A percentile compares a stretch with the other conserved stretches of the same genome.
These are phyloP conservation scores for Danio choprae DNA, from an alignment of 2,797 vertebrate genomes.

Conservation along the genomic window DNA sequence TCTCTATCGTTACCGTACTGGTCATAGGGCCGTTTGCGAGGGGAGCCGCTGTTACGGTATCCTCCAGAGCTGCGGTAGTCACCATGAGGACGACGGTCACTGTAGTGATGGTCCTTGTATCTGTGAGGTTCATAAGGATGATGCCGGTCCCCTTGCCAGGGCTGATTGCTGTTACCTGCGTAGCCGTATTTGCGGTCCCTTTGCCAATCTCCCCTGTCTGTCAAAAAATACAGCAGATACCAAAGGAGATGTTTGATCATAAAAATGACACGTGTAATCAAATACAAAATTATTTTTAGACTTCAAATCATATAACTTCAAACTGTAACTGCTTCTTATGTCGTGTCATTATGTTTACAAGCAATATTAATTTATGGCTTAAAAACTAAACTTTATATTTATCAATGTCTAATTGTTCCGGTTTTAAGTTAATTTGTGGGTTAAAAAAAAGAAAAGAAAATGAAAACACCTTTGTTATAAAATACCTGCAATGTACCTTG, in stretches of 20 bases:
- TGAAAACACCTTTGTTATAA: no score
- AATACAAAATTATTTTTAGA: no score
- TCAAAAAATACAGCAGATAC: neutral
- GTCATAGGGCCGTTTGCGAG: constrained; percentile 91
- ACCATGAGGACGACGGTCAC: constrained; percentile 85
- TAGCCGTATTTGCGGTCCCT: constrained; percentile 95
- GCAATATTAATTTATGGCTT: no score
- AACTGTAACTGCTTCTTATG: no score
- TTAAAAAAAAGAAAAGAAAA: no score
- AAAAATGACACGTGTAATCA: no score
- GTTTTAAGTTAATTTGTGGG: no score
- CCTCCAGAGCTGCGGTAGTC: constrained; percentile 90
- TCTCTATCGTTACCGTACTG: constrained; percentile 94
- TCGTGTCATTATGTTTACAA: no score
- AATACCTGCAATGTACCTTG: no score
- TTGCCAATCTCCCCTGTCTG: constrained; percentile 97
- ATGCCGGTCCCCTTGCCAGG: constrained; percentile 93
- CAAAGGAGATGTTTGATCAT: neutral
- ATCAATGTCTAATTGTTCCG: no score
- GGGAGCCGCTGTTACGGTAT: constrained; percentile 88
- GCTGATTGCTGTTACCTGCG: constrained; percentile 85
- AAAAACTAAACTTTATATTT: no score
- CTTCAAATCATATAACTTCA: no score
- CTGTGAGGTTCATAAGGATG: constrained; percentile 91
- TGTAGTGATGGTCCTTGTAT: constrained; percentile 96